phyloP scores from a whole-genome alignment of 2,888 invertebrate genomes.

The Sipunculus nudus region DNA sequence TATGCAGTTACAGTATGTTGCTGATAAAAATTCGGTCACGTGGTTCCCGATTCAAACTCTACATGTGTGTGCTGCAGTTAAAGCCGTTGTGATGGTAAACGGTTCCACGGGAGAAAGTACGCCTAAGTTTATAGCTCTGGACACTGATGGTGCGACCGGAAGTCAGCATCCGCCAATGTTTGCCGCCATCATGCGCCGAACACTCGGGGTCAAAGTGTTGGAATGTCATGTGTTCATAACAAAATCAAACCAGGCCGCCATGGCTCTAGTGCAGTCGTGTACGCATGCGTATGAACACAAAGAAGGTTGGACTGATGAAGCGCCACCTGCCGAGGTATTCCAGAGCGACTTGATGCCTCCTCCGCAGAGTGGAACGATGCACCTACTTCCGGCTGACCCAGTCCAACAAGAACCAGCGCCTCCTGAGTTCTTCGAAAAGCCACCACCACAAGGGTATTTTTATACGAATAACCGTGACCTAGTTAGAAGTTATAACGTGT shows the following conservation, averaged over 20 bases:
- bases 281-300: conserved; percentile 87
- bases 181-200: conserved; percentile 60
- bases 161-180: conserved; percentile 60
- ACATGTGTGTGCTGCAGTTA: conserved; percentile 62
- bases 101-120: conserved; percentile 45
- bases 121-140: conserved; percentile 59
- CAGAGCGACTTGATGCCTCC: too few relatives aligned
- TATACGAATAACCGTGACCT: conserved; percentile 50
- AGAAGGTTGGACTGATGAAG: conserved; percentile 34
- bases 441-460: conserved; percentile 57
- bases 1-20: conserved; percentile 87
- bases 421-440: conserved; percentile 54
- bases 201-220: conserved; percentile 59
- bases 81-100: conserved; percentile 50
- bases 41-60: conserved; percentile 63
- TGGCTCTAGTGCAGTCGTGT: conserved; percentile 95
- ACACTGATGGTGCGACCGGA: conserved; percentile 47
- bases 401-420: conserved; percentile 44
- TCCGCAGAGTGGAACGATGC: conserved; percentile 12
- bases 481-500: conserved; percentile 54
- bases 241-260: conserved; percentile 89
- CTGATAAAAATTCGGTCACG: conserved; percentile 50
- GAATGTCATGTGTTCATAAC: conserved; percentile 65
- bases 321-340: conserved; percentile 24
- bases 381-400: conserved; percentile 28